Conservation (phyloP, 2,888 invertebrate genomes). For the Onthophagus sagittarius region DNA sequence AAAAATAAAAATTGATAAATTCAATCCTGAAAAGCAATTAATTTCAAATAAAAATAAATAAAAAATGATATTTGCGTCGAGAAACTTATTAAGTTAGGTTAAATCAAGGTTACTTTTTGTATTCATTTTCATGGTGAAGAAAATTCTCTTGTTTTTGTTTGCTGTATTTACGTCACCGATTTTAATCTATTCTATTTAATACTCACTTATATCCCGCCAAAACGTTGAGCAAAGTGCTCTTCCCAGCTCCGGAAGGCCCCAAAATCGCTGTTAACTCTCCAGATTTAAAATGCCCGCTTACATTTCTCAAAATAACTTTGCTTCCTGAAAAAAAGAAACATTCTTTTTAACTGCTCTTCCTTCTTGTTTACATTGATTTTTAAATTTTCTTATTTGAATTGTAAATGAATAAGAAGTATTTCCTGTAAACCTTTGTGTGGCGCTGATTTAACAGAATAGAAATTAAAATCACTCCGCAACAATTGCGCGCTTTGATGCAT, state of each 20-base stretch:
- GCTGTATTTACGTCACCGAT: no score
- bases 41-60: no score
- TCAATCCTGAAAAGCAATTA: no score
- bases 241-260: slow-evolving; percentile 91
- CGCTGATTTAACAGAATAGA: not conserved
- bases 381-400: not conserved
- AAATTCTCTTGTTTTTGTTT: not conserved
- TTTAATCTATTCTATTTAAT: not conserved
- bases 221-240: slow-evolving; percentile 84
- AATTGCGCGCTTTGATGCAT: not conserved
- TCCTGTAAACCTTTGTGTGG: not conserved
- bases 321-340: slow-evolving; percentile 55
- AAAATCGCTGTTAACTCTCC: slow-evolving; percentile 87
- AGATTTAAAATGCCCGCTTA: slow-evolving; percentile 80
- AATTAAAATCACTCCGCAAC: not conserved
- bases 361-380: not conserved
- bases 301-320: slow-evolving; percentile 73
- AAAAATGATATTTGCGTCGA: no score
- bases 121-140: not conserved
- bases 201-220: slow-evolving; percentile 88
- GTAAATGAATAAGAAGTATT: not conserved
- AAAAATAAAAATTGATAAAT: no score
- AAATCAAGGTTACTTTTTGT: no score
- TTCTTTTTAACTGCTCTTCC: not conserved
- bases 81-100: no score